Conservation (phyloP, 1,140 invertebrate species). For the Ctenoplectra terminalis region DNA sequence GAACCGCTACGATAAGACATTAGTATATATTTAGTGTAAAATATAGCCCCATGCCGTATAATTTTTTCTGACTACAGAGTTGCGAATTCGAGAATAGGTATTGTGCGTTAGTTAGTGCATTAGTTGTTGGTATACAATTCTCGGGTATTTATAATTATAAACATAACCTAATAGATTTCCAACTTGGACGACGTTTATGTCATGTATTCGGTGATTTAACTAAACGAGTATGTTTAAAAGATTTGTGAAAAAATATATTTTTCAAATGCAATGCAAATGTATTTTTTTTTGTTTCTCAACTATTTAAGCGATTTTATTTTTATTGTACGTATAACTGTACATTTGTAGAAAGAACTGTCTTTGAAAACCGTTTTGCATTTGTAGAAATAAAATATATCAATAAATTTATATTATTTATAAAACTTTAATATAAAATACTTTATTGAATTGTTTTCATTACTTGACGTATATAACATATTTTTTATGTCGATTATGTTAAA, state of each 20-base stretch:
- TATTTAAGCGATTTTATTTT: background rate
- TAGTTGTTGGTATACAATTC: background rate
- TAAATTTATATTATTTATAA: background rate
- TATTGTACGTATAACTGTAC: background rate
- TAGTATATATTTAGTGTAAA: conserved; percentile 9
- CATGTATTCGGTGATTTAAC: conserved; percentile 28
- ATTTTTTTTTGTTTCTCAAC: background rate
- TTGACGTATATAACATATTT: background rate
- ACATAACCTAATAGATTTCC: conserved; percentile 38
- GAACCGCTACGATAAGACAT: background rate
- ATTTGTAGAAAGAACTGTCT: background rate
- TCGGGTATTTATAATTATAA: conserved; percentile 17
- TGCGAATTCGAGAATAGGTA: background rate
- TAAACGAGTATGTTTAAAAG: conserved; percentile 24
- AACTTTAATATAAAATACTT: background rate
- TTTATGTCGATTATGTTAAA: background rate
- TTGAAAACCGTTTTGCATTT: background rate
- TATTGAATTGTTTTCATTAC: background rate
- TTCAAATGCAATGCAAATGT: background rate
- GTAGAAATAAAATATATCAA: conserved; percentile 1
- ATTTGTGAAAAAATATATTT: background rate
- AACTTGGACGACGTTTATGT: background rate
- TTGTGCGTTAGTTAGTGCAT: background rate
- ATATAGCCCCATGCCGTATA: background rate
- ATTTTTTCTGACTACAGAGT: background rate